Conservation (phyloP, 2,113 vertebrate genomes). For the Carassius gibelio region DNA sequence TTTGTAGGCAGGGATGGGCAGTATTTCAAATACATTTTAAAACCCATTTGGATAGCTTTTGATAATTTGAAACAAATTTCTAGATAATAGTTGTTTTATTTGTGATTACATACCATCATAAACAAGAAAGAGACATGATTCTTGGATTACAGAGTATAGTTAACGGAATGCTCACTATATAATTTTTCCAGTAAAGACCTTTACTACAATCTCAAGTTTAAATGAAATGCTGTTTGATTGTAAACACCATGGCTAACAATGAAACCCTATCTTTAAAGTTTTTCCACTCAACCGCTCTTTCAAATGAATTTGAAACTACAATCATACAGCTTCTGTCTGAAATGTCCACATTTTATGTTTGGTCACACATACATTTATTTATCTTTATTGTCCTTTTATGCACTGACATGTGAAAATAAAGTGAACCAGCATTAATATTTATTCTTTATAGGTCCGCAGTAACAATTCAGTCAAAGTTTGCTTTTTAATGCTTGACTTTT, state of each 20-base stretch:
- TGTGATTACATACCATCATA: conserved; percentile 25
- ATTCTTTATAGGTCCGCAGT: not conserved
- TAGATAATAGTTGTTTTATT: conserved; percentile 4
- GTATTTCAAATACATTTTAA: too few relatives aligned
- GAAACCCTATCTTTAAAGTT: not conserved
- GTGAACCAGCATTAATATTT: not conserved
- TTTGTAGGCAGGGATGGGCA: too few relatives aligned
- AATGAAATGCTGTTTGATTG: not conserved
- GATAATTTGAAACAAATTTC: conserved; percentile 28
- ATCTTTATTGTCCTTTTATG: not conserved
- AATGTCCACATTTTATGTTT: conserved; percentile 1
- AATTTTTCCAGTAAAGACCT: not conserved
- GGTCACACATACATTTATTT: not conserved
- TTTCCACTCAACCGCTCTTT: not conserved
- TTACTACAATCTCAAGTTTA: not conserved
- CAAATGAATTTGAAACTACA: not conserved
- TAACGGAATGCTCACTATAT: not conserved
- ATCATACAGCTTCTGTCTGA: not conserved
- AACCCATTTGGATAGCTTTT: not conserved
- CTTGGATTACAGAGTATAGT: not conserved
- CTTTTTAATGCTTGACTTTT: not conserved
- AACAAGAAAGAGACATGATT: not conserved
- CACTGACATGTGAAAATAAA: not conserved
- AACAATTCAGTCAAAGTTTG: not conserved
- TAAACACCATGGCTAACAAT: not conserved